Evolutionary conservation across 1,140 invertebrate genomes (phyloP).

Genomic region (Drosophila erecta): DNA sequence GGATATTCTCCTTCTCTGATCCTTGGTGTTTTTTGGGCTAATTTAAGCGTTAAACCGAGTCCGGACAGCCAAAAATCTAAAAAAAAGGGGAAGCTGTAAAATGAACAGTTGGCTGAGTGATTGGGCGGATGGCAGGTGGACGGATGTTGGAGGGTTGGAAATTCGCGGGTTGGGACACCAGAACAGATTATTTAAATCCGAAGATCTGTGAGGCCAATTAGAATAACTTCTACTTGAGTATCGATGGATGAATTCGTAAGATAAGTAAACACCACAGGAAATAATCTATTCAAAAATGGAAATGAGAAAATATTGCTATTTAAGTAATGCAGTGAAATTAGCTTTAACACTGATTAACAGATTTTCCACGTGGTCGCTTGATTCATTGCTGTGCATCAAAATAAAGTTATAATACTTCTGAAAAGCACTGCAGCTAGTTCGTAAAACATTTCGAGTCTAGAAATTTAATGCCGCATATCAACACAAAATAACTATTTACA

Average conservation of each 20-base stretch:
- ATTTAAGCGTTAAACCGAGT: constrained; percentile 68
- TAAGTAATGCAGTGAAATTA: too few species aligned
- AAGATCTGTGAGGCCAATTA: constrained; percentile 5
- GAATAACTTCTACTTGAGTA: background rate
- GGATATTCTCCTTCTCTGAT: constrained; percentile 22
- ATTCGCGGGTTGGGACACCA: constrained; percentile 1
- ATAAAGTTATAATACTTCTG: too few species aligned
- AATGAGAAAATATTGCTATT: too few species aligned
- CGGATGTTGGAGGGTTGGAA: background rate
- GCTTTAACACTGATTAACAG: too few species aligned
- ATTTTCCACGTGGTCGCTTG: too few species aligned
- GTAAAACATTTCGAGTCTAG: too few species aligned
- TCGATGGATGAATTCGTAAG: constrained; percentile 4
- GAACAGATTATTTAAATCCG: constrained; percentile 31
- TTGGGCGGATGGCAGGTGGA: constrained; percentile 32
- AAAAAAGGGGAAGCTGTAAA: constrained; percentile 37
- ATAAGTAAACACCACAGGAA: background rate
- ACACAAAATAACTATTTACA: constrained; percentile 18
- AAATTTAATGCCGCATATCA: background rate
- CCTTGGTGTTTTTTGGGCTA: constrained; percentile 50
- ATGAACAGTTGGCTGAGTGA: constrained; percentile 65
- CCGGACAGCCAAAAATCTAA: constrained; percentile 1
- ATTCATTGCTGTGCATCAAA: too few species aligned
- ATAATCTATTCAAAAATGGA: background rate
- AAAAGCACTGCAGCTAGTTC: too few species aligned